phyloP scores from a whole-genome alignment of 2,888 invertebrate species.

The Cartodere bifasciata region DNA sequence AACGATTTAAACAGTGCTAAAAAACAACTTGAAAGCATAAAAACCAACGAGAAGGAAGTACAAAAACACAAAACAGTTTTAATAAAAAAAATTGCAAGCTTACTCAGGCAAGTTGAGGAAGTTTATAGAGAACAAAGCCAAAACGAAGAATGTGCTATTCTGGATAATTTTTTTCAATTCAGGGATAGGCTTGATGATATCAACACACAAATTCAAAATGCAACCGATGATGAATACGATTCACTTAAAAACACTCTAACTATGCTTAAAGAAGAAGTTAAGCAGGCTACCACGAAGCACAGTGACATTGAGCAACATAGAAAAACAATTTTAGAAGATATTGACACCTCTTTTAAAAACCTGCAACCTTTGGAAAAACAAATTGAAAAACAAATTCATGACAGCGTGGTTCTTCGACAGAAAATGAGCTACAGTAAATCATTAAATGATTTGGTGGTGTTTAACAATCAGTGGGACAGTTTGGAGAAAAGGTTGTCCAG shows the following conservation, averaged over 20 bases:
- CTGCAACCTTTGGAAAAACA: slow-evolving; percentile 3
- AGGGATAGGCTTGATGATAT: slow-evolving; percentile 8
- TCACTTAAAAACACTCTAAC: slow-evolving; percentile 6
- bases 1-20: no score
- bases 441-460: slow-evolving; percentile 7
- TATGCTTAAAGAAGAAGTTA: not conserved
- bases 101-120: no score
- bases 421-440: slow-evolving; percentile 8
- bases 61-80: slow-evolving; percentile 5
- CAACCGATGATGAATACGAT: slow-evolving; percentile 5
- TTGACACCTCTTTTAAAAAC: slow-evolving; percentile 5
- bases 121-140: no score
- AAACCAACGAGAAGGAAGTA: not conserved
- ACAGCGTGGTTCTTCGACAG: slow-evolving; percentile 2
- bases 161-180: no score
- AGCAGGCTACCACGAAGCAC: slow-evolving; percentile 2
- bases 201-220: slow-evolving; percentile 7
- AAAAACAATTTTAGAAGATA: slow-evolving; percentile 4
- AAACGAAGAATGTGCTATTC: no score
- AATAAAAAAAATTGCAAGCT: slow-evolving; percentile 7
- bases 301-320: slow-evolving; percentile 6
- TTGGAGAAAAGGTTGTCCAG: slow-evolving; percentile 5
- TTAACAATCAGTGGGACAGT: slow-evolving; percentile 7
- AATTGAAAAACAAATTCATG: not conserved
- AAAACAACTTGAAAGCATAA: slow-evolving; percentile 3